Base-by-base conservation (phyloP, 2,113 vertebrate species). In the Corythaeola cristata region DNA sequence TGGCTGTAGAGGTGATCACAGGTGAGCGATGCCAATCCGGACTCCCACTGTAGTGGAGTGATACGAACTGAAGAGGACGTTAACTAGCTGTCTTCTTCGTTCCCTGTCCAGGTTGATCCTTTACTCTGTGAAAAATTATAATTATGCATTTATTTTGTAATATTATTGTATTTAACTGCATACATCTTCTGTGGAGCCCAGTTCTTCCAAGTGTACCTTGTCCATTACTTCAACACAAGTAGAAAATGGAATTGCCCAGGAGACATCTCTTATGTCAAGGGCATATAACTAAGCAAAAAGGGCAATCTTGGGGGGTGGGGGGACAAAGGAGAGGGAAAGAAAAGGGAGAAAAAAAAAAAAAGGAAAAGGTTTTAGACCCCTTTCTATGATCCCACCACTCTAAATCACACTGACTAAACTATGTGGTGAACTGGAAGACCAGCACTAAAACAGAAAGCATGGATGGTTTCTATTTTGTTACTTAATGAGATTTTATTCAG, bases 1-100 rank as follows among this genome's bases (percentile, higher is more conserved):
- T 79, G 96, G 96, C 44, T 91, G 15, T 9, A 81, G 14, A 8
- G 66, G 80, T 68, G 90, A 93, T 93, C 60, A 93, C 96, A 97
- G 81, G 88, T 93, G 77, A 68, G 32, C 5, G 5, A 1, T 39
- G 80, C 14, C 50, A 89, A 30, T 72, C 82, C 62, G 20, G 89
- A 45, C 62, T 17, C 16, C 69, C 63, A 44, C 47, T 81, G 77
- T 12, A 87, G 47, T 27, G 47, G 76, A 69, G 9, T 9, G 37
- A 37, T 62, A 5, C 0, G 5, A 60, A 89, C 66, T 66, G 69
- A 95, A 92, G 63, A 92, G 66, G 66, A 93, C n/a, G 12, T 90
- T 80, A 66, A 68, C 20, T 56, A 50, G 10, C 55, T 91, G 27
- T 30, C 41, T 71, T 17, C 8, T 71, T 17, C 8, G 1, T 35